Evolutionary conservation across 1,140 invertebrate species (phyloP).

Genomic region (Musca domestica): DNA sequence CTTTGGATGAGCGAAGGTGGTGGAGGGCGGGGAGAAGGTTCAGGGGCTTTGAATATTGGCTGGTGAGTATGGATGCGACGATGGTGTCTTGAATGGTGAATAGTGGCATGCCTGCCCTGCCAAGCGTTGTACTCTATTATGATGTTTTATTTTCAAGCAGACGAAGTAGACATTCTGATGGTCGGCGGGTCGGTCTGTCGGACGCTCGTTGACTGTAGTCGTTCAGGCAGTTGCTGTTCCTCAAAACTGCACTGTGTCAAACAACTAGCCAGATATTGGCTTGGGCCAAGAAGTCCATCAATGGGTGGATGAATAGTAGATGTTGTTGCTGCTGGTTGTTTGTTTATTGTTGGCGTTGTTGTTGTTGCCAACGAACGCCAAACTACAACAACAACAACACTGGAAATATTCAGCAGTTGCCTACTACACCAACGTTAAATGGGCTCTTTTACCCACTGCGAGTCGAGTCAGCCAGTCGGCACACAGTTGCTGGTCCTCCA

Average conservation of each 20-base stretch:
- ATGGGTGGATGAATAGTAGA: not conserved
- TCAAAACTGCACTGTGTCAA: not conserved
- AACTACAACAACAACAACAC: slow-evolving; percentile 1
- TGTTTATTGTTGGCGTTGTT: not conserved
- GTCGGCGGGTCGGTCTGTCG: slow-evolving; percentile 1
- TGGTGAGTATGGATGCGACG: too few relatives aligned
- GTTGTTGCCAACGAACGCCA: slow-evolving; percentile 10
- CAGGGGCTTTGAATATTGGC: too few relatives aligned
- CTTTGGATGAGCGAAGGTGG: not conserved
- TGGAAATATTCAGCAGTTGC: too few relatives aligned
- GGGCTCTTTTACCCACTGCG: too few relatives aligned
- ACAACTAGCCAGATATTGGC: not conserved
- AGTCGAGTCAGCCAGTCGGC: too few relatives aligned
- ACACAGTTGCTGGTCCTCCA: too few relatives aligned
- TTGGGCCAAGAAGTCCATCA: not conserved
- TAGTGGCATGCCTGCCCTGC: not conserved
- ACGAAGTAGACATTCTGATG: too few relatives aligned
- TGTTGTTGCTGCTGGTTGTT: not conserved
- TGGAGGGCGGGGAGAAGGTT: not conserved
- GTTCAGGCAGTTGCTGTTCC: not conserved
- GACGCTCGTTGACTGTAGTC: slow-evolving; percentile 15
- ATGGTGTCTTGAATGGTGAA: not conserved
- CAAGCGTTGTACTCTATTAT: too few relatives aligned
- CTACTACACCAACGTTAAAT: too few relatives aligned
- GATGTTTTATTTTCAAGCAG: too few relatives aligned